Evolutionary conservation across 2,113 vertebrate genomes (phyloP), one percentile per base, ranked within the genome.

Genomic region (Paratilapia polleni): DNA sequence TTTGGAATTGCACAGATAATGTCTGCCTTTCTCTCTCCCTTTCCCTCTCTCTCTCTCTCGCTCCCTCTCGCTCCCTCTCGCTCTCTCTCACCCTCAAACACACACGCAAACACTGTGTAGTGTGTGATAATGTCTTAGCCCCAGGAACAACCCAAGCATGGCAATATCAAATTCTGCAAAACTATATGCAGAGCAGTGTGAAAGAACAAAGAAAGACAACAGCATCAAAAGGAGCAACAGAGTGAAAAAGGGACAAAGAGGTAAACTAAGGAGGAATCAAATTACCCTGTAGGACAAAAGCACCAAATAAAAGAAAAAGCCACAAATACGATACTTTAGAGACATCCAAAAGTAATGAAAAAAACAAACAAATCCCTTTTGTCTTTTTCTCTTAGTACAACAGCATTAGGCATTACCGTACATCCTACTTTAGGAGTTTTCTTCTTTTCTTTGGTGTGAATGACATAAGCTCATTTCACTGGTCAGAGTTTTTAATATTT

Each of bases 1-100:
- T 68, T 83, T 83, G 90, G 86, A 94, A 95, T 91, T 95, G 85
- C 95, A 94, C 83, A 90, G 84, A 94, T 91, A 89, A 88, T 13
- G 58, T 76, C 78, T 80, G 41, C 57, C 24, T 63, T 52, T 52
- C 43, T 70, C 43, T 62, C 41, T 61, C 56, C 82, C 17, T 47
- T 14, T 19, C 3, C 2, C 22, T 66, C 62, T 38, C 77, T 61
- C 34, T 36, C 82, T 22, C 13, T n/a, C 54, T 58, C 81, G 38
- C 76, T 22, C 70, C 8, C 22, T 15, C 7, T 1, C 62, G 1
- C 36, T 36, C 6, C 8, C 36, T 31, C 28, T 31, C 4, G 28
- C 28, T 31, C 28, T 31, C 28, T 31, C 54, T 26, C 54, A 56
- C 47, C 64, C 36, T 17, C 28, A 54, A 31, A 59, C 63, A 52